These are phyloP conservation scores for Lota lota DNA, from an alignment of 2,113 vertebrate genomes.

Conservation along the genomic window DNA sequence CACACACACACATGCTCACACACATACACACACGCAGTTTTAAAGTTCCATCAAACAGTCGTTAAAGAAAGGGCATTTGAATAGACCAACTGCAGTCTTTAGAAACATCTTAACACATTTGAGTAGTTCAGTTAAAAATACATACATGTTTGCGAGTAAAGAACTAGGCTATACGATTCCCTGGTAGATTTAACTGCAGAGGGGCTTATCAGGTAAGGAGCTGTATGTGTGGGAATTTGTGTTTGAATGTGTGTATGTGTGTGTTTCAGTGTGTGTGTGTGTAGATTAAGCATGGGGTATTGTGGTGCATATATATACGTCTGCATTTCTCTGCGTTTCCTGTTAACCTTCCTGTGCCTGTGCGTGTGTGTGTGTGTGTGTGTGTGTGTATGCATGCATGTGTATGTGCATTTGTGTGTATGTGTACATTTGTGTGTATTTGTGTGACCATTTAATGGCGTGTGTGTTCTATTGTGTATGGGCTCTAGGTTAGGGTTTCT, in stretches of 20 bases:
- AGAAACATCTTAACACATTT: too few relatives aligned
- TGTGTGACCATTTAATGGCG: not conserved
- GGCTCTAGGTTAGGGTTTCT: not conserved
- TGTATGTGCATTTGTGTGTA: not conserved
- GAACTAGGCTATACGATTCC: too few relatives aligned
- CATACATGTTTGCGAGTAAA: too few relatives aligned
- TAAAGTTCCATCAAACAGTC: too few relatives aligned
- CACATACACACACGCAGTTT: not conserved
- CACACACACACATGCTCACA: not conserved
- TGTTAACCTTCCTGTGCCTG: too few relatives aligned
- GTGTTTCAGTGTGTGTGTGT: slow-evolving; percentile 14
- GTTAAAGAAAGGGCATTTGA: too few relatives aligned
- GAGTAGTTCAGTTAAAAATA: too few relatives aligned
- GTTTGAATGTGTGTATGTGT: slow-evolving; percentile 11
- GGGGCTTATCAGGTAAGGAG: not conserved
- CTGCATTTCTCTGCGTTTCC: too few relatives aligned
- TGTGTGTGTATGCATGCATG: slow-evolving; percentile 9
- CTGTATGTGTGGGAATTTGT: slow-evolving; percentile 9
- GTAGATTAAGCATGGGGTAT: too few relatives aligned
- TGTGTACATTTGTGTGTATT: too few relatives aligned
- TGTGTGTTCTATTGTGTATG: not conserved
- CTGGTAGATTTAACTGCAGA: not conserved
- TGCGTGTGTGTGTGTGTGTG: slow-evolving; percentile 14
- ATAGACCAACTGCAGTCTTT: too few relatives aligned
- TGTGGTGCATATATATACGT: too few relatives aligned